Evolutionary conservation across 2,888 invertebrate genomes (phyloP).

Genomic region (Diabrotica balteata): DNA sequence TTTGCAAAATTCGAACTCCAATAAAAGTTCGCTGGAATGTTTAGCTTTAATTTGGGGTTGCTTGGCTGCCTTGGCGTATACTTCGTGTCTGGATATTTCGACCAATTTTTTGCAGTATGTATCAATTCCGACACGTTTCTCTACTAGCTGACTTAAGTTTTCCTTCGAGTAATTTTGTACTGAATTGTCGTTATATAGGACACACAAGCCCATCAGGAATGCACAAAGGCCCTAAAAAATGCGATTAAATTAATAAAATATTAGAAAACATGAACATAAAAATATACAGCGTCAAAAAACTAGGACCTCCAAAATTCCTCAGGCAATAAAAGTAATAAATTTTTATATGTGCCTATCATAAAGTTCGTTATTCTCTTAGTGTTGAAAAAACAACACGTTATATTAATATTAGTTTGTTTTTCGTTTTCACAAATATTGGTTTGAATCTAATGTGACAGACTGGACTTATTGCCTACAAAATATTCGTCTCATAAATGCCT

Average conservation of each 20-base stretch:
- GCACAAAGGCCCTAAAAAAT: slow-evolving; percentile 69
- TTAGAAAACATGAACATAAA: neutral
- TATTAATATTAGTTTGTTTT: no score
- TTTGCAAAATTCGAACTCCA: slow-evolving; percentile 95
- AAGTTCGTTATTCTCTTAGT: no score
- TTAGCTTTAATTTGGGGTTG: slow-evolving; percentile 88
- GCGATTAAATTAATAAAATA: neutral
- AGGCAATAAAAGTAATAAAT: no score
- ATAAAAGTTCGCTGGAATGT: slow-evolving; percentile 77
- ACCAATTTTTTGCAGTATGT: slow-evolving; percentile 84
- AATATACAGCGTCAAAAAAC: neutral
- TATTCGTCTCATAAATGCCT: no score
- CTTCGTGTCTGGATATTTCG: slow-evolving; percentile 87
- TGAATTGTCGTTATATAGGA: slow-evolving; percentile 87
- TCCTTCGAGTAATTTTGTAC: slow-evolving; percentile 78
- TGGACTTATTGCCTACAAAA: no score
- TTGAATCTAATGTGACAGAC: no score
- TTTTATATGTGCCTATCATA: no score
- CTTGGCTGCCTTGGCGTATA: slow-evolving; percentile 90
- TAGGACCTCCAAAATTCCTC: no score
- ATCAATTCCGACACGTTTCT: slow-evolving; percentile 90
- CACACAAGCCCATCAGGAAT: slow-evolving; percentile 90
- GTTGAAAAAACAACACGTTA: no score
- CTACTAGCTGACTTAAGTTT: slow-evolving; percentile 81
- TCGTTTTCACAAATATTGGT: no score